These are phyloP conservation scores for Podarcis muralis DNA, from an alignment of 2,113 vertebrate species.

Conservation along the genomic window DNA sequence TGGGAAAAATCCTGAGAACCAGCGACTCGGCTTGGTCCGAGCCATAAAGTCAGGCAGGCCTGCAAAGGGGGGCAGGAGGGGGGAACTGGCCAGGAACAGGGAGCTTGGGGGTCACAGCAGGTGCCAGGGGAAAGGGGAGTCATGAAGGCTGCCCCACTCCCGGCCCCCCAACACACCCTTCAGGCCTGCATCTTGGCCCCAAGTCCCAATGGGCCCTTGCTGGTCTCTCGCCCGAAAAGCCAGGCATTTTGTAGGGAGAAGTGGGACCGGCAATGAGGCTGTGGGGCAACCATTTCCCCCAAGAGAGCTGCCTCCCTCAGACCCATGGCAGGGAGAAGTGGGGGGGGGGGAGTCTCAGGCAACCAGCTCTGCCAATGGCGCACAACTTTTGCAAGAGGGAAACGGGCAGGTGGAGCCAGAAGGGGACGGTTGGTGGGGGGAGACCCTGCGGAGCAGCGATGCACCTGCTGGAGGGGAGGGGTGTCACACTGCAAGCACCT, in stretches of 20 bases:
- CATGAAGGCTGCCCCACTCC: no score
- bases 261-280: fast-evolving
- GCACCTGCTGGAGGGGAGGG: background rate
- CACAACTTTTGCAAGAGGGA: background rate
- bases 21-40: background rate
- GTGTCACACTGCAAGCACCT: background rate
- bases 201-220: background rate
- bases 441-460: background rate
- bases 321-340: background rate
- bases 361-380: background rate
- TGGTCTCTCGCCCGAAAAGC: background rate
- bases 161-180: background rate
- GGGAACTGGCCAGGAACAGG: background rate
- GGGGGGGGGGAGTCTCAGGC: background rate
- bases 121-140: background rate
- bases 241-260: background rate
- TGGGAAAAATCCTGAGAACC: conserved; percentile 9
- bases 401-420: background rate
- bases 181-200: background rate
- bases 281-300: fast-evolving
- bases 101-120: background rate
- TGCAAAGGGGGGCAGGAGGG: background rate
- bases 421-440: background rate
- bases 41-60: no score
- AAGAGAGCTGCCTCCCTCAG: background rate